Evolutionary conservation across 2,888 invertebrate species (phyloP), one percentile per base, ranked within the genome.

Genomic region (Abrostola triplasia): DNA sequence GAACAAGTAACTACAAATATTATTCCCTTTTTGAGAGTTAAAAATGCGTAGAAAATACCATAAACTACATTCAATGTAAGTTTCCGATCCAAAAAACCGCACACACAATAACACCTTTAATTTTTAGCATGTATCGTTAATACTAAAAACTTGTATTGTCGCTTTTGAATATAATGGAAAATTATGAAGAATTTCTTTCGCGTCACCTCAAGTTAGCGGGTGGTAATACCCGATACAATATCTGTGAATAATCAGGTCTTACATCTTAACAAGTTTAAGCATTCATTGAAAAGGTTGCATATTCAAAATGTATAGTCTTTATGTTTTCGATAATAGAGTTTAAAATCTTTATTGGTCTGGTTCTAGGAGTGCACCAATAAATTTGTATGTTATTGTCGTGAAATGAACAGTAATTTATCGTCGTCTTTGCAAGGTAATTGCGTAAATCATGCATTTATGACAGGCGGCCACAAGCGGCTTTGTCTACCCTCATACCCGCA

Each of bases 361-460:
- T 56, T 69, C 68, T 55, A 37, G 11, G 49, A 53, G 37, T 66
- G 81, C 64, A 78, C 75, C 71, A 69, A 64, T 70, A 78, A 69
- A 10, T 54, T 85, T 77, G 88, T 79, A 65, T 77, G 82, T 83
- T 84, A 85, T 84, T 85, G 85, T 85, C 88, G 89, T 89, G 83
- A 88, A 90, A 87, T 89, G 90, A 90, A 90, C 89, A 86, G 88
- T 92, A 92, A 93, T 93, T 93, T 93, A 93, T 94, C 86, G 89
- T 88, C 88, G 88, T 89, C 91, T 91, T 92, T 90, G 88, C 88
- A 86, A 89, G 88, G 88, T 90, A 90, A 92, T 92, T 90, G 92
- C 90, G 92, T 94, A 94, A 94, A 94, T 94, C 94, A 94, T 92
- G 85, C 84, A 92, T 94, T 94, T 94, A 94, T 94, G 94, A 94